Evolutionary conservation across 2,888 invertebrate species (phyloP).

Genomic region (Saturnia pavonia): DNA sequence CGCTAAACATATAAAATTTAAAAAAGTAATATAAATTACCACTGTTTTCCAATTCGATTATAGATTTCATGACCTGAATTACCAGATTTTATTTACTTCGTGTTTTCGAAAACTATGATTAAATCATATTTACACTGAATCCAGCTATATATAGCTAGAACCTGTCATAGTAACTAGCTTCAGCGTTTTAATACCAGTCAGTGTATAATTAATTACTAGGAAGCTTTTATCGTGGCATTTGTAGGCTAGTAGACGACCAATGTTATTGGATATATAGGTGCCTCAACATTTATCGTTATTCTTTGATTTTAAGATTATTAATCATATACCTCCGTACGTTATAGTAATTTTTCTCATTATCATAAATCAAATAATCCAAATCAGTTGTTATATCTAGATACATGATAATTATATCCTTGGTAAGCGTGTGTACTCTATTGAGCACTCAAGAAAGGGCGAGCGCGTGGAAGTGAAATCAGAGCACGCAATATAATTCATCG

Average conservation of each 20-base stretch:
- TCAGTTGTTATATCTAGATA: not conserved
- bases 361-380: not conserved
- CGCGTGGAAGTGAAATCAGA: constrained; percentile 61
- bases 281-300: not conserved
- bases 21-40: no score
- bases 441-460: constrained; percentile 69
- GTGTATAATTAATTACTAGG: not conserved
- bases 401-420: not conserved
- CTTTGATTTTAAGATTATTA: not conserved
- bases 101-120: no score
- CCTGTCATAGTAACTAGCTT: not conserved
- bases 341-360: not conserved
- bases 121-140: no score
- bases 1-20: no score
- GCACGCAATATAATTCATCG: constrained; percentile 60
- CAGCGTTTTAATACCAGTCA: not conserved
- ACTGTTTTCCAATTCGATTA: no score
- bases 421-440: constrained; percentile 52
- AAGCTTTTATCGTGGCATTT: not conserved
- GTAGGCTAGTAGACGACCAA: not conserved
- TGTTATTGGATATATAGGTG: not conserved
- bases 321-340: not conserved
- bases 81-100: no score
- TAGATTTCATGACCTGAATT: no score
- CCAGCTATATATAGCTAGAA: no score